Evolutionary conservation across 2,888 invertebrate species (phyloP), one percentile per base, ranked within the genome.

Genomic region (Caprella mutica): DNA sequence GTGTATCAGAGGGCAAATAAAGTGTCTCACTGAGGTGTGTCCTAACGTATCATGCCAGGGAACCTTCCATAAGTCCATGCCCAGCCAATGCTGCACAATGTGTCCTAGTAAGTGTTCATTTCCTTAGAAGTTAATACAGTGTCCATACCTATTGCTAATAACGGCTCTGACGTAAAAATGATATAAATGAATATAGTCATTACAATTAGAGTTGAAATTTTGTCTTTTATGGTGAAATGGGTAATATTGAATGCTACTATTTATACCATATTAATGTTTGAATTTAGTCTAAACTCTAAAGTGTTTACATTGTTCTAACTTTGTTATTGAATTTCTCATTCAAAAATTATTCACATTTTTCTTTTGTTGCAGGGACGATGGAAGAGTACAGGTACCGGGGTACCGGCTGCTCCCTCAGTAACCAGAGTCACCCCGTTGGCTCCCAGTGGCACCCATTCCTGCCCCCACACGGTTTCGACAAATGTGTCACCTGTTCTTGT

Each of bases 391-490:
- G 33, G 12, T 52, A 52, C 26, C 42, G 29, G 8, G 26, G 40
- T 9, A 38, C 23, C 19, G 58, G 58, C 50, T 64, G 64, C 40
- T 38, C 46, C 27, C 35, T 64, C 3, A 87, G 74, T 66, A 71
- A 72, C 56, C 69, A 87, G 69, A 84, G 83, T 69, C 87, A 92
- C 71, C 77, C 82, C 1, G 84, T 87, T 0, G 92, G 92, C 5
- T 83, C 86, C 19, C 83, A 82, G 21, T 94, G 93, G 87, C 88
- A 94, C 74, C 94, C 94, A 0, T 94, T 89, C 72, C 74, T 94
- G 40, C 89, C 92, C 9, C 92, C 93, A 0, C 85, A 83, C 59
- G 94, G 94, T n/a, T 94, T 91, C 71, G 89, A 91, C 70, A 83
- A 83, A 0, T 94, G 94, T 70, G 88, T 89, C 12, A 81, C 88